A percentile compares a stretch with the other conserved stretches of the same genome.
These are phyloP conservation scores for Neelides sp. DNA, from an alignment of 1,140 invertebrate species.

Conservation along the genomic window DNA sequence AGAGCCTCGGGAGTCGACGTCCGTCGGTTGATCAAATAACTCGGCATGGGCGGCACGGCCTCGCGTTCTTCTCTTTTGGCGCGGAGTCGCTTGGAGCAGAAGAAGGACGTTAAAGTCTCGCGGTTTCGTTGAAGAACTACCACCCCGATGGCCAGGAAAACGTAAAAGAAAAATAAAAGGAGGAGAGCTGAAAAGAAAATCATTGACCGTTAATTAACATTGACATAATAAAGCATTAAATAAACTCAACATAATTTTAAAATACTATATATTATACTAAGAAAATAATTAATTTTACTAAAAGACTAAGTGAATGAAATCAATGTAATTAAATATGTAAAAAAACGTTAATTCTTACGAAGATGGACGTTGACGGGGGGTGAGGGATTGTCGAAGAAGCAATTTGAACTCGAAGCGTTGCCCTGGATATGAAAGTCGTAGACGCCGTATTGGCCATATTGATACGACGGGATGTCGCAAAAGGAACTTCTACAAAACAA, in stretches of 20 bases:
- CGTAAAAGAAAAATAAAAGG: constrained; percentile 15
- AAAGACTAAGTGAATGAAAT: background rate
- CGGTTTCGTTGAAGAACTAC: background rate
- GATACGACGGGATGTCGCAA: constrained; percentile 17
- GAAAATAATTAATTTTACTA: background rate
- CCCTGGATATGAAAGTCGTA: constrained; percentile 10
- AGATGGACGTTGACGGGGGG: constrained; percentile 27
- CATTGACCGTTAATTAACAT: background rate
- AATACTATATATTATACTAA: background rate
- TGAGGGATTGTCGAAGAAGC: constrained; percentile 7
- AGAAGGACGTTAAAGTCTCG: background rate
- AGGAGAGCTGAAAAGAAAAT: constrained; percentile 16
- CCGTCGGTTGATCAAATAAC: background rate
- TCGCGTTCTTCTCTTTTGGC: background rate
- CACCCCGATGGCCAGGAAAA: constrained; percentile 4
- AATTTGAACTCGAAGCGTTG: background rate
- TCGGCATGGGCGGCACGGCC: background rate
- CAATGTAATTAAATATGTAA: background rate
- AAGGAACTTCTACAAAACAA: constrained; percentile 5
- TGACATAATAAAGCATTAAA: background rate
- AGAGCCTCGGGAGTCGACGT: background rate
- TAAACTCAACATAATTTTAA: too few species aligned
- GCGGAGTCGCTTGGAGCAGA: background rate
- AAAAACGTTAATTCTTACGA: constrained; percentile 15
- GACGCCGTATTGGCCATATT: constrained; percentile 26